phyloP scores from a whole-genome alignment of 2,113 vertebrate species.

The Zingel zingel region DNA sequence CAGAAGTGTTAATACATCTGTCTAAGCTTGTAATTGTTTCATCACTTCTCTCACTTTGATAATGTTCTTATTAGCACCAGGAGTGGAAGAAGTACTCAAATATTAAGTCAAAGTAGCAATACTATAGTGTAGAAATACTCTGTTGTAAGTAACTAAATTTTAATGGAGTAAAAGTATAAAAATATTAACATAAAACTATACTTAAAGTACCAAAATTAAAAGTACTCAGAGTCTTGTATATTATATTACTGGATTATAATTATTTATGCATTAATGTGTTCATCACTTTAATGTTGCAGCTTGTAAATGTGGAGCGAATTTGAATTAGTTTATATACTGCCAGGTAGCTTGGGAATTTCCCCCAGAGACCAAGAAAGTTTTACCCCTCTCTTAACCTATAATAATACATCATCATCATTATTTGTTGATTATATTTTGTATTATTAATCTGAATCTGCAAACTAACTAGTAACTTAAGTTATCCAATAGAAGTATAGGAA shows the following conservation, averaged over 20 bases:
- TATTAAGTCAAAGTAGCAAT: background rate
- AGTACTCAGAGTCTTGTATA: too few species aligned
- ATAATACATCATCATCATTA: background rate
- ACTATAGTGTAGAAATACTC: background rate
- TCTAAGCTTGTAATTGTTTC: background rate
- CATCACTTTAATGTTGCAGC: background rate
- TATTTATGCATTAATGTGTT: background rate
- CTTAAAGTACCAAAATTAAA: background rate
- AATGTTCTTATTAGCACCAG: background rate
- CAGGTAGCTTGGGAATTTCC: background rate
- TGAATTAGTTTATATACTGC: too few species aligned
- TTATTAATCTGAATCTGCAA: background rate
- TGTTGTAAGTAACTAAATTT: background rate
- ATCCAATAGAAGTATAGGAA: background rate
- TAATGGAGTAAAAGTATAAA: background rate
- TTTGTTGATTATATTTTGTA: background rate
- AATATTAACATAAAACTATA: background rate
- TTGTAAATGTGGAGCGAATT: background rate
- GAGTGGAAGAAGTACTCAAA: background rate
- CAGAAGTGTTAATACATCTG: background rate
- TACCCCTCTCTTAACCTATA: background rate
- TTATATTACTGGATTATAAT: background rate
- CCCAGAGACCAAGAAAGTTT: background rate
- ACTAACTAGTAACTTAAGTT: background rate
- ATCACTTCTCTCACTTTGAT: background rate